Evolutionary conservation across 1,140 invertebrate species (phyloP), one percentile per base, ranked within the genome.

Genomic region (Drosophila sturtevanti): DNA sequence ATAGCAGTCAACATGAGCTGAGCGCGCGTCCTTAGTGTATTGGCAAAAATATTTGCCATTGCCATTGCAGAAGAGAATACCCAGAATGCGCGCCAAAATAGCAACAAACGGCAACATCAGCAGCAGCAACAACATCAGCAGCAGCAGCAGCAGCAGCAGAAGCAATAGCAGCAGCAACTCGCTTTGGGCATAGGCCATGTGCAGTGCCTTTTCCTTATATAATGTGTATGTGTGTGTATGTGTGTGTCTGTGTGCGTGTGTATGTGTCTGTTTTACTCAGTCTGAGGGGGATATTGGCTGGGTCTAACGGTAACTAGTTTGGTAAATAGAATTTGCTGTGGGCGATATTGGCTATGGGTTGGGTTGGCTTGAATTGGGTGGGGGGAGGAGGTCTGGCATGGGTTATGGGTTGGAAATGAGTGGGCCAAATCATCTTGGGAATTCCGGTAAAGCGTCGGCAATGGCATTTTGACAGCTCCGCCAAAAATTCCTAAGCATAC

Each of bases 41-140:
- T 87, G 84, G 84, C 81, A 89, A 87, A 64, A 87, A 89, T 89
- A 87, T 87, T 87, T 87, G 76, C 84, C 81, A 79, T 56, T 76
- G 76, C 69, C 76, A 87, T 89, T 89, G 84, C 84, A 67, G 72
- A 76, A 71, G 85, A 84, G 27, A 31, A 31, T 31, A 31, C 27
- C 27, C 27, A 31, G 68, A 70, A 72, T 76, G 76, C 72, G 82
- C 81, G 79, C 81, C 81, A 85, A 85, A 85, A 84, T 84, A 85
- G 68, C 79, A 86, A 21, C 37, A 68, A 10, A 31, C 27, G 27
- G 27, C 27, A 31, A 31, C 27, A 31, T 31, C 55, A 72, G 37
- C 78, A 64, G 4, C 31, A 66, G 41, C 55, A 38, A 31, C 18
- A 55, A 24, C 27, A 44, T 21, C 21, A 63, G 66, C 27, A 35